phyloP scores from a whole-genome alignment of 2,797 vertebrate genomes.

The Pyrocephalus nanus region DNA sequence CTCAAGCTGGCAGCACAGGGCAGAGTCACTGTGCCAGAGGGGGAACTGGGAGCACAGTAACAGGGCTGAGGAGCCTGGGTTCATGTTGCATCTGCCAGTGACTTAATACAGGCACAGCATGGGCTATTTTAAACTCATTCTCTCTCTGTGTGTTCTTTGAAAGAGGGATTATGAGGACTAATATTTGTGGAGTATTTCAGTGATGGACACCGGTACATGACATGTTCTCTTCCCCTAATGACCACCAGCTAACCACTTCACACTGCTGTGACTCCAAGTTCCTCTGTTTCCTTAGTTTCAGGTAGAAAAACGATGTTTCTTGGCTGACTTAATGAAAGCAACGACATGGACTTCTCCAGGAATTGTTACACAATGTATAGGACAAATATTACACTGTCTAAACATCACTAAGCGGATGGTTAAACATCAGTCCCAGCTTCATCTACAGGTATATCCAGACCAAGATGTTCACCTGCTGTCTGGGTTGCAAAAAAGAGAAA shows the following conservation, averaged over 20 bases:
- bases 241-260: background rate
- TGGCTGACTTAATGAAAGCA: background rate
- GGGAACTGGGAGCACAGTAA: background rate
- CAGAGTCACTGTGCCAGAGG: background rate
- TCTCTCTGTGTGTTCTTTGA: background rate
- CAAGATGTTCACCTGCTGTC: background rate
- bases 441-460: background rate
- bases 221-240: background rate
- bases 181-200: background rate
- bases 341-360: background rate
- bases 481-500: background rate
- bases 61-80: background rate
- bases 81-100: background rate
- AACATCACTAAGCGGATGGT: background rate
- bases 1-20: background rate
- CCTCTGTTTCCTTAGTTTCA: background rate
- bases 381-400: background rate
- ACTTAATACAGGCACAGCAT: background rate
- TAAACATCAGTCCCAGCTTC: background rate
- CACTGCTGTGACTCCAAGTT: background rate
- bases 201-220: background rate
- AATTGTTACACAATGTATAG: background rate
- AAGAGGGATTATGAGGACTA: conserved; percentile 1
- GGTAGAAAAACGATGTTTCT: background rate
- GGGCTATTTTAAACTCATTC: conserved; percentile 46